Base-by-base conservation (phyloP, 2,113 vertebrate genomes). In the Bujurquina vittata region DNA sequence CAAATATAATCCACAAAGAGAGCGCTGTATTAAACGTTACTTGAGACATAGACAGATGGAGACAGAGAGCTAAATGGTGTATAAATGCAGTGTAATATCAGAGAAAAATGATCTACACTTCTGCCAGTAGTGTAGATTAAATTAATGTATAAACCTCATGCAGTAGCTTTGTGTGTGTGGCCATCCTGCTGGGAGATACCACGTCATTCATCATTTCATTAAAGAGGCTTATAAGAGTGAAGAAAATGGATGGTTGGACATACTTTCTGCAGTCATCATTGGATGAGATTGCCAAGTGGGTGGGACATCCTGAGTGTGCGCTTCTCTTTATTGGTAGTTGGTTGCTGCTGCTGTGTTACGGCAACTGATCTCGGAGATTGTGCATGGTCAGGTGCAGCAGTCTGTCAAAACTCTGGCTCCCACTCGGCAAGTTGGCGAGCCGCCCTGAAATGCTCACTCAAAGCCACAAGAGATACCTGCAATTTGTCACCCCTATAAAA, bases 401-500 rank as follows among this genome's bases (percentile, higher is more conserved):
- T 93, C 94, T 92, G 43, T 95, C 91, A 92, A 82, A 90, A 76
- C 69, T 43, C 78, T 82, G 87, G 88, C 80, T 88, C 77, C 76
- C 62, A 49, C 60, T 89, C 69, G 62, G 87, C 52, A 33, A 60
- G 77, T 61, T 95, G 93, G 92, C 92, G 73, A 56, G 54, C 31
- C 5, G 84, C 93, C 92, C 79, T 87, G 43, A 87, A 88, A 75
- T 54, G 31, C 85, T 93, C 87, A 87, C 79, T 82, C 80, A 90
- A 94, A 88, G 88, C 94, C 92, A 91, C 85, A 83, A 91, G 87
- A 93, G 93, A 96, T 94, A 94, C 90, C 93, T 93, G 91, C 94
- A 95, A 95, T 96, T 96, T 95, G 95, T 95, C 94, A 94, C 87
- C 84, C 84, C 87, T 93, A 94, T 93, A 91, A 95, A 95, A 91